phyloP scores from a whole-genome alignment of 1,140 invertebrate genomes.

The Caenorhabditis briggsae region DNA sequence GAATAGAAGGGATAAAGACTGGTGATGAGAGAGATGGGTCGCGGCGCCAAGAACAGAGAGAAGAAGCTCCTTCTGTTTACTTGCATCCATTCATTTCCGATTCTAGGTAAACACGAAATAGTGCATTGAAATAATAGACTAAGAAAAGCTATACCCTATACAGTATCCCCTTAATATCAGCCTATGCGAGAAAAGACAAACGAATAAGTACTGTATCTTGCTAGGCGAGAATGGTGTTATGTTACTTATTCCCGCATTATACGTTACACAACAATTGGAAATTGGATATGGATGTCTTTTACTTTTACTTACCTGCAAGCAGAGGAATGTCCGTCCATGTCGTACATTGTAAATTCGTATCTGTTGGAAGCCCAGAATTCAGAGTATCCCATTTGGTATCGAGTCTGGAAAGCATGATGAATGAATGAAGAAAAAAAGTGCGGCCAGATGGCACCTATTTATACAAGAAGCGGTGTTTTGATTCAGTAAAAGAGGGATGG shows the following conservation, averaged over 20 bases:
- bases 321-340: constrained; percentile 21
- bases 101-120: constrained; percentile 58
- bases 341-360: constrained; percentile 28
- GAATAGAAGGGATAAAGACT: constrained; percentile 22
- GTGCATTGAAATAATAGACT: neutral
- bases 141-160: constrained; percentile 46
- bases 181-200: constrained; percentile 5
- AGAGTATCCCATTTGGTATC: constrained; percentile 40
- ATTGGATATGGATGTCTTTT: constrained; percentile 28
- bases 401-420: constrained; percentile 15
- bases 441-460: neutral
- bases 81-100: constrained; percentile 55
- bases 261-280: constrained; percentile 39
- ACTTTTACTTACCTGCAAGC: constrained; percentile 53
- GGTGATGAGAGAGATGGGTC: constrained; percentile 25
- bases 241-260: constrained; percentile 48
- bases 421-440: neutral
- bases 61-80: constrained; percentile 51
- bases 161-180: constrained; percentile 29
- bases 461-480: constrained; percentile 39
- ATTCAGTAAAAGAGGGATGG: neutral
- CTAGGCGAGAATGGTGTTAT: constrained; percentile 24
- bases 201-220: constrained; percentile 21
- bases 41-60: constrained; percentile 47
- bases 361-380: constrained; percentile 5